Percentiles rank a stretch among this genome's conserved stretches.
These are phyloP conservation scores for Tetragnatha versicolor DNA, from an alignment of 1,140 invertebrate genomes.

Conservation along the genomic window DNA sequence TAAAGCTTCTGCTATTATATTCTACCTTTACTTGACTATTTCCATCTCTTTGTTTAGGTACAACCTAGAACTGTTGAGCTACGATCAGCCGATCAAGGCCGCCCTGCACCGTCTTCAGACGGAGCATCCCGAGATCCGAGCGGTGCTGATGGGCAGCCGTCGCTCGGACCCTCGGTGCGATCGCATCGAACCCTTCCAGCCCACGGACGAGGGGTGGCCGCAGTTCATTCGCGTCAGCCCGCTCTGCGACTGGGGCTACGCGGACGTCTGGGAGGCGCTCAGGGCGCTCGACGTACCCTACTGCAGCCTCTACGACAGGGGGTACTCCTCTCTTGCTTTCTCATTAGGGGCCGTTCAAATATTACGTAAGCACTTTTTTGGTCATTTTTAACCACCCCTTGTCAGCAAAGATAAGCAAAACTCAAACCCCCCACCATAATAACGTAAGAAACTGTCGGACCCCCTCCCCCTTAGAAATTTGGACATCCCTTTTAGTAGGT, in stretches of 20 bases:
- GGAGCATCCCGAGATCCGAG: conserved; percentile 75
- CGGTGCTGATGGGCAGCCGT: conserved; percentile 87
- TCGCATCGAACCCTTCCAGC: conserved; percentile 43
- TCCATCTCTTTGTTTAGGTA: conserved; percentile 69
- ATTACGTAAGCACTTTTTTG: too few relatives aligned
- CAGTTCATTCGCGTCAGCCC: conserved; percentile 85
- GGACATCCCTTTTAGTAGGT: too few relatives aligned
- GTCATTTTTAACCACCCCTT: too few relatives aligned
- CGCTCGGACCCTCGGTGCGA: conserved; percentile 78
- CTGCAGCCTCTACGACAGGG: conserved; percentile 82
- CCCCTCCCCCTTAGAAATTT: too few relatives aligned
- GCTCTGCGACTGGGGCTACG: conserved; percentile 87
- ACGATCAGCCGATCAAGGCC: conserved; percentile 75
- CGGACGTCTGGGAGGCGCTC: conserved; percentile 88
- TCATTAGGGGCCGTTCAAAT: too few relatives aligned
- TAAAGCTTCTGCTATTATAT: too few relatives aligned
- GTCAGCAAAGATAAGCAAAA: too few relatives aligned
- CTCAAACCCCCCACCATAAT: too few relatives aligned
- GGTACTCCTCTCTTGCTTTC: too few relatives aligned
- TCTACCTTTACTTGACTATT: too few relatives aligned
- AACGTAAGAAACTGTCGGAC: too few relatives aligned
- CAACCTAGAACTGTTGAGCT: conserved; percentile 74
- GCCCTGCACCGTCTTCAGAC: conserved; percentile 72
- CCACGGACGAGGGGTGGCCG: conserved; percentile 87
- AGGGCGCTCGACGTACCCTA: conserved; percentile 80